Conservation (phyloP, 2,888 invertebrate genomes). For the Plagodis dolabraria region DNA sequence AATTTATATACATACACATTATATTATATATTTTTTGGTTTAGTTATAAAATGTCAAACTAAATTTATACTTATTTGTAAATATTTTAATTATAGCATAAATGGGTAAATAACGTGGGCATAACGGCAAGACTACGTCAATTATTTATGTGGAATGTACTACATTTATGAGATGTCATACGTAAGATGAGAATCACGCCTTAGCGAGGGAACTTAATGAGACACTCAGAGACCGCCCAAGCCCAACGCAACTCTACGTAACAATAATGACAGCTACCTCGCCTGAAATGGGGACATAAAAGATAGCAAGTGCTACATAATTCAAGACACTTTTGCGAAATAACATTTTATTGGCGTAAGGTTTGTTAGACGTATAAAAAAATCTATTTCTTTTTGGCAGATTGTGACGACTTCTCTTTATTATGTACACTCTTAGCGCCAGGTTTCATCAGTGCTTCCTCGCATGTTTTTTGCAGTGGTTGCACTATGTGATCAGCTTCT, state of each 20-base stretch:
- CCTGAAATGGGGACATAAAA: constrained; percentile 13
- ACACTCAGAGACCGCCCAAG: constrained; percentile 1
- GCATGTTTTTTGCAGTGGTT: constrained; percentile 51
- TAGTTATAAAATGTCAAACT: no score
- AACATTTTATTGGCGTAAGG: background rate
- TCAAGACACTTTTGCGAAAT: constrained; percentile 3
- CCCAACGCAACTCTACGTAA: constrained; percentile 2
- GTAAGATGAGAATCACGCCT: background rate
- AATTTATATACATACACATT: no score
- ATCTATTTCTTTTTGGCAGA: constrained; percentile 43
- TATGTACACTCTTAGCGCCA: constrained; percentile 36
- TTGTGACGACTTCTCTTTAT: constrained; percentile 43
- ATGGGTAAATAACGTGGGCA: no score
- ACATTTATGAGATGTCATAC: background rate
- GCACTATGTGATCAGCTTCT: constrained; percentile 54
- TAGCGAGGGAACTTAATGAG: constrained; percentile 3
- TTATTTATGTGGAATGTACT: no score
- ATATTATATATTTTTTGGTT: no score
- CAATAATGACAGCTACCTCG: constrained; percentile 14
- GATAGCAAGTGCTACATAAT: constrained; percentile 5
- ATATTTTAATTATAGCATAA: no score
- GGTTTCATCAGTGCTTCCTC: constrained; percentile 49
- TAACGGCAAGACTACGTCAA: no score
- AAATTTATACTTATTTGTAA: no score
- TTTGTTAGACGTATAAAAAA: background rate